Evolutionary conservation across 2,113 vertebrate genomes (phyloP), one percentile per base, ranked within the genome.

Genomic region (Calyptommatus sinebrachiatus): DNA sequence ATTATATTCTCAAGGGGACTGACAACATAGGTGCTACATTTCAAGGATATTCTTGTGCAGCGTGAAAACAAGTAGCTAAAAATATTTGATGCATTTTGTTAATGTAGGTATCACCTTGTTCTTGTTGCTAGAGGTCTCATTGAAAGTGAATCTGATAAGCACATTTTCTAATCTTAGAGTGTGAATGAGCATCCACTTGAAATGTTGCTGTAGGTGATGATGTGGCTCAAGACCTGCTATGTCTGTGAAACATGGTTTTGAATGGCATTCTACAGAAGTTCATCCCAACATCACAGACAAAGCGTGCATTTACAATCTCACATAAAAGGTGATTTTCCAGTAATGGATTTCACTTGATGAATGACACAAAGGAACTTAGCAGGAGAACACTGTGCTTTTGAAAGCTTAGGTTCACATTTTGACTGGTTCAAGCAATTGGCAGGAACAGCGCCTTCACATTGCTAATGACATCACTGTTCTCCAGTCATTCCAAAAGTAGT

Each of bases 1-100:
- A 78, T 78, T 41, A 0, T 87, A 67, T 84, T 84, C 60, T 77
- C 73, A 83, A 85, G 83, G 31, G 63, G 80, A 81, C 89, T 79
- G 63, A 18, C 86, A 86, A 84, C 80, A n/a, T 82, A 88, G 78
- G 73, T 86, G 79, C 82, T 86, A 41, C 82, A 87, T 86, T 73
- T 71, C 83, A 86, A 71, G 73, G 83, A 85, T 12, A 83, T 89
- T 82, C 81, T 84, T 45, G 71, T 12, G 18, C 77, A 63, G 45
- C 62, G 46, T 26, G 79, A 50, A 75, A 80, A 81, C 81, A 84
- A 78, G 84, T 84, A 78, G 71, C 74, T 86, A 31, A 84, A 84
- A 88, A 86, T 79, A 86, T 24, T 83, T 53, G 24, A 10, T 21
- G 21, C 48, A 29, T 26, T 48, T 70, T 76, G 16, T 48, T 62